Base-by-base conservation (phyloP, 64 coral and sea anemone genomes). In the Actinia tenebrosa region DNA sequence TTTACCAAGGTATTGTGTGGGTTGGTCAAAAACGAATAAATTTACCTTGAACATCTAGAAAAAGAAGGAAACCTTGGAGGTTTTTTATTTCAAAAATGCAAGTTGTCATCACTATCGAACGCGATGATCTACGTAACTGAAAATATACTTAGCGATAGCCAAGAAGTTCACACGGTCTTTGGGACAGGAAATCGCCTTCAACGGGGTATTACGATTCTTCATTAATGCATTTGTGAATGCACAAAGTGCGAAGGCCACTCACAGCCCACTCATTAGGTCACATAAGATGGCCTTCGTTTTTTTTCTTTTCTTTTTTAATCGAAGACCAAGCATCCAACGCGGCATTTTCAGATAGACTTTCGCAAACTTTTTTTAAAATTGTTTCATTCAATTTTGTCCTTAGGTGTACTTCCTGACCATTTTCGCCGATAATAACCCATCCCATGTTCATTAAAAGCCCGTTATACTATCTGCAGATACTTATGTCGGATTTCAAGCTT, bases 171-270 rank as follows among this genome's bases (percentile, higher is more conserved):
- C 79, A 81, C 79, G 79, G 79, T 81, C 50, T 81, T 50, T 81
- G 16, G 16, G 45, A 53, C 79, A 81, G 79, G 79, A 81, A 81
- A 81, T 81, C 79, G 22, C 46, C 79, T 81, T 81, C 79, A 81
- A 81, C 79, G 79, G 46, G 79, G 27, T 81, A 81, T 81, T 47
- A 81, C 44, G 27, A 50, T 7, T 22, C 79, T 50, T 81, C 4
- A 45, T 81, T 50, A 13, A 50, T 45, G 79, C 45, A 81, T 81
- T 47, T 81, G 79, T 81, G 45, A 81, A 50, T 53, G 50, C 46
- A 37, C 44, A 16, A 14, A 22, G 79, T 16, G 79, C 79, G 45
- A 81, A 81, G 53, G 79, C 16, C 26, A 45, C 15, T 45, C 46
- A 50, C n/a, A 42, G 69, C 22, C 44, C 46, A 50, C 79, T 81